A percentile compares a stretch with the other conserved stretches of the same genome.
These are phyloP conservation scores for Phocides pigmalion DNA, from an alignment of 1,140 invertebrate genomes.

Conservation along the genomic window DNA sequence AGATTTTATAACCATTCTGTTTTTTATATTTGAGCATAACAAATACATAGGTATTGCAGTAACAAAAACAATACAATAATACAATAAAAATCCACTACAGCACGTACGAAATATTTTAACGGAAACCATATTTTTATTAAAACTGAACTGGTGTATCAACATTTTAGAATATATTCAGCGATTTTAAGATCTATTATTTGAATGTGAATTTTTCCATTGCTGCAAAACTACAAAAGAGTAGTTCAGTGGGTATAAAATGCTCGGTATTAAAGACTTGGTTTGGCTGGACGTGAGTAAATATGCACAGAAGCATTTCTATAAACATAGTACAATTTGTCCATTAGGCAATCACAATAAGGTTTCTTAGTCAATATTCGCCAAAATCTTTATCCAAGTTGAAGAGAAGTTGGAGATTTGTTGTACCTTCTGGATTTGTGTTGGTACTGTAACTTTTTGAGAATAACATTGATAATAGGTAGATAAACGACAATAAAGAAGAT, in stretches of 20 bases:
- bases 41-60: too few relatives aligned
- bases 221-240: neutral
- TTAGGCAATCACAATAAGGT: neutral
- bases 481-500: too few relatives aligned
- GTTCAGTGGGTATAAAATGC: neutral
- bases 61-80: too few relatives aligned
- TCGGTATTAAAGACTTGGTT: neutral
- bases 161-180: neutral
- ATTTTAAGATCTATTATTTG: neutral
- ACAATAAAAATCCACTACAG: neutral
- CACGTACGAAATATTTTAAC: neutral
- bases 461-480: too few relatives aligned
- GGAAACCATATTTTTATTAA: neutral
- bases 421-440: neutral
- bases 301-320: neutral
- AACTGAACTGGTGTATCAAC: neutral
- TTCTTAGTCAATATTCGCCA: neutral
- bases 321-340: conserved; percentile 1
- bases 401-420: neutral
- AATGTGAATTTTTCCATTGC: neutral
- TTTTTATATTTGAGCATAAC: too few relatives aligned
- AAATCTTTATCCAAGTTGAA: neutral
- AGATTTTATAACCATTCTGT: too few relatives aligned
- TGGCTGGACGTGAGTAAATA: neutral
- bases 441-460: neutral